These are phyloP conservation scores for Gavialis gangeticus DNA, from an alignment of 2,113 vertebrate species.

Conservation along the genomic window DNA sequence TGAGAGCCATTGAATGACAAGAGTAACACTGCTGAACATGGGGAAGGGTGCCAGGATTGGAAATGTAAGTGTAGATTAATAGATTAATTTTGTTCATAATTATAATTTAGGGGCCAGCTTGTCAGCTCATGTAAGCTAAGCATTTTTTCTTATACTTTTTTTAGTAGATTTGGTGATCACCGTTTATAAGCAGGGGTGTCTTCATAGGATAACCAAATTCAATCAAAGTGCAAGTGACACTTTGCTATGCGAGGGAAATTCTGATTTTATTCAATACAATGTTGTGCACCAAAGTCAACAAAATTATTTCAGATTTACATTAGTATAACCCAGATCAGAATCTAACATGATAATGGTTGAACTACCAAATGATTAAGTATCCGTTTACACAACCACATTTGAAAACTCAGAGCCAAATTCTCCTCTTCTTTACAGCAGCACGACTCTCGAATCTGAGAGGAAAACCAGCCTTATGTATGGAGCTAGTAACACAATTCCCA, in stretches of 20 bases:
- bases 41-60: not conserved
- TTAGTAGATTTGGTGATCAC: not conserved
- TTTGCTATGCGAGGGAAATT: accelerated
- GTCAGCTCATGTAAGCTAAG: not conserved
- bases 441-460: not conserved
- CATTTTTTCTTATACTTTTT: not conserved
- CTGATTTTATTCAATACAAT: not conserved
- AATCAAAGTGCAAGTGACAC: accelerated
- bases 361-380: not conserved
- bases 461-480: not conserved
- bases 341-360: not conserved
- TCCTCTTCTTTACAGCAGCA: not conserved
- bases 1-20: not conserved
- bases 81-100: not conserved
- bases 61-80: not conserved
- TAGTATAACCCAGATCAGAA: not conserved
- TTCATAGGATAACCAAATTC: not conserved
- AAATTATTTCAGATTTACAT: not conserved
- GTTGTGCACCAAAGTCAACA: not conserved
- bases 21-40: not conserved
- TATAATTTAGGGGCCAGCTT: not conserved
- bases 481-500: not conserved
- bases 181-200: not conserved
- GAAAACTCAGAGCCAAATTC: not conserved
- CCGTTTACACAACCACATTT: not conserved